A percentile compares a stretch with the other conserved stretches of the same genome.
These are phyloP conservation scores for Chironomus tentans DNA, from an alignment of 2,888 invertebrate species.

Conservation along the genomic window DNA sequence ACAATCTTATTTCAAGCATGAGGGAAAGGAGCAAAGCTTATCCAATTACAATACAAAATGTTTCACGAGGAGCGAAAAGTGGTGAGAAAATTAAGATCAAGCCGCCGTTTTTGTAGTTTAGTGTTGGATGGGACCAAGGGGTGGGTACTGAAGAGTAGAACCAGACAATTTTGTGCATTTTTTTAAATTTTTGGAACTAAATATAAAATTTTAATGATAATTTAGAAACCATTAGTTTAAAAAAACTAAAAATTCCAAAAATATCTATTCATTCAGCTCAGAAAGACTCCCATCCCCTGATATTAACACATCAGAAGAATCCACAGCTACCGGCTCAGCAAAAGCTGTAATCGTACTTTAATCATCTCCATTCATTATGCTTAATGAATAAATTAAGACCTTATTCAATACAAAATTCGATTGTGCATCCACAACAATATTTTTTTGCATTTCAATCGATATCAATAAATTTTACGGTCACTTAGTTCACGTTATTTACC, in stretches of 20 bases:
- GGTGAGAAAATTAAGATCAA: not conserved
- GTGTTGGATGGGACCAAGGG: no score
- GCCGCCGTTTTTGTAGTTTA: not conserved
- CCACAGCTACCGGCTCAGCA: not conserved
- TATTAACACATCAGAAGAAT: slow-evolving; percentile 21
- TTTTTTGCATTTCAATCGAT: slow-evolving; percentile 14
- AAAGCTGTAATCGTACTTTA: slow-evolving; percentile 9
- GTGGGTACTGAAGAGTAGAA: no score
- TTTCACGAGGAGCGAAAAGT: not conserved
- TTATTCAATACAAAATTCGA: not conserved
- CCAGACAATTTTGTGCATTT: no score
- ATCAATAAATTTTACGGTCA: slow-evolving; percentile 11
- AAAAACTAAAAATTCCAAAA: no score
- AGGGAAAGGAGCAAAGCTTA: not conserved
- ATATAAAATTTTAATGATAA: no score
- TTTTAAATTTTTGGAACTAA: no score
- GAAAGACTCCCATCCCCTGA: not conserved
- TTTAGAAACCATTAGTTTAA: no score
- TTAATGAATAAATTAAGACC: slow-evolving; percentile 26
- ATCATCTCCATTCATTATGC: slow-evolving; percentile 25
- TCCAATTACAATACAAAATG: not conserved
- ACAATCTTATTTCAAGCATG: not conserved
- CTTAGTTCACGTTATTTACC: not conserved
- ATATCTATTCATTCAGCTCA: no score
- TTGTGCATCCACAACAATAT: not conserved